Conservation (phyloP, 2,888 invertebrate genomes). For the Lymantria dispar region DNA sequence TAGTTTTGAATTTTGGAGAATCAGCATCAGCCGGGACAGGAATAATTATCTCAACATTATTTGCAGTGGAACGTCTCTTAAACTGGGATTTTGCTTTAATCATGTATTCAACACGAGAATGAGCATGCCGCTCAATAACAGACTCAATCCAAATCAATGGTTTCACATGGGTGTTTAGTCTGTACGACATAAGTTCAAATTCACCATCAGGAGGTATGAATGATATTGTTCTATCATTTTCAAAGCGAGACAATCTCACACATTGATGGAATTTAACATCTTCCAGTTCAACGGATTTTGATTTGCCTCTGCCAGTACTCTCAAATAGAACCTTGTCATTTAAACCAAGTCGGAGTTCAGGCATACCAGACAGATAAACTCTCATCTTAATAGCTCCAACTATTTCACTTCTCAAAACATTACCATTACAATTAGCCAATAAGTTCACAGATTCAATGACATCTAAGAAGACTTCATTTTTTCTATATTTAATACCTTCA, state of each 20-base stretch:
- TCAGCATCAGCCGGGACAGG: slow-evolving; percentile 98
- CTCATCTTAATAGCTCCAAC: slow-evolving; percentile 99
- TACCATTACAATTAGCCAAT: slow-evolving; percentile 97
- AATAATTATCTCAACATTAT: slow-evolving; percentile 98
- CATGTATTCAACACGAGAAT: slow-evolving; percentile 99
- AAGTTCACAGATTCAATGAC: slow-evolving; percentile 99
- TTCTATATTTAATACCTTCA: slow-evolving; percentile 98
- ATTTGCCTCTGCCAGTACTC: slow-evolving; percentile 97
- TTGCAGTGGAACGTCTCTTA: slow-evolving; percentile 97
- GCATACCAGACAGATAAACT: slow-evolving; percentile 99
- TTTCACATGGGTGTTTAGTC: slow-evolving; percentile 97
- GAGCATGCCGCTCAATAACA: slow-evolving; percentile 97
- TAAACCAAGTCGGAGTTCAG: slow-evolving; percentile 96
- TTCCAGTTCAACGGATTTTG: slow-evolving; percentile 98
- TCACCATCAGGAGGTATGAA: slow-evolving; percentile 99
- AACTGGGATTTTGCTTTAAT: slow-evolving; percentile 99
- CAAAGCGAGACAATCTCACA: slow-evolving; percentile 97
- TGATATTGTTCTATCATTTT: slow-evolving; percentile 98
- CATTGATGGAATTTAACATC: slow-evolving; percentile 99
- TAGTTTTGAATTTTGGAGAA: slow-evolving; percentile 98
- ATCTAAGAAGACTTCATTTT: slow-evolving; percentile 99
- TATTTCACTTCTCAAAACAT: slow-evolving; percentile 97
- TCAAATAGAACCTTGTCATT: slow-evolving; percentile 99
- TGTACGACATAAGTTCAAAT: slow-evolving; percentile 99
- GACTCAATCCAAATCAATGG: slow-evolving; percentile 99